Evolutionary conservation across 2,888 invertebrate species (phyloP).

Genomic region (Melieria picta): DNA sequence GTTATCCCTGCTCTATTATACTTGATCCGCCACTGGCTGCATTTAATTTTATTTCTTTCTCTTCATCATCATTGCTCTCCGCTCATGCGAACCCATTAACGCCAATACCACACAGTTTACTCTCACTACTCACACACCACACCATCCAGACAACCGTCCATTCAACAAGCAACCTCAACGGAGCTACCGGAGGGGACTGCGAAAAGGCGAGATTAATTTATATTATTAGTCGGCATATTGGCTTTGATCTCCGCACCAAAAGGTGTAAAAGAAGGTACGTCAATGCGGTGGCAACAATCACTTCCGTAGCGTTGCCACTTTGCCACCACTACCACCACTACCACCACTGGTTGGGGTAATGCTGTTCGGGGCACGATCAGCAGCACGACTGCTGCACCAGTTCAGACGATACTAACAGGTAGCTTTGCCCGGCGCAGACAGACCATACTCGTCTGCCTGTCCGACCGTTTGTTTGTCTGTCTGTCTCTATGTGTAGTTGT

Average conservation of each 20-base stretch:
- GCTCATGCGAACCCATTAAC: not conserved
- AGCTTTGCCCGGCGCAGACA: too few relatives aligned
- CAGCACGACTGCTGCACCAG: not conserved
- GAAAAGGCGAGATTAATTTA: constrained; percentile 58
- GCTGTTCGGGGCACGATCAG: not conserved
- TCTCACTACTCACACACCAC: not conserved
- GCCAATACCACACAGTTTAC: not conserved
- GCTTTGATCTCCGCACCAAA: constrained; percentile 57
- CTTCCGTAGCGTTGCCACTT: constrained; percentile 30
- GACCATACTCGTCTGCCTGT: not conserved
- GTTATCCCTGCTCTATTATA: too few relatives aligned
- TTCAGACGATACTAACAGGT: too few relatives aligned
- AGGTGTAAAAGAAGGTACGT: constrained; percentile 64
- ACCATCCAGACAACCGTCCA: not conserved
- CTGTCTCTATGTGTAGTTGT: not conserved
- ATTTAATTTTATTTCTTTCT: constrained; percentile 6
- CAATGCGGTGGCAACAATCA: constrained; percentile 60
- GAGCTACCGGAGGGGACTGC: not conserved
- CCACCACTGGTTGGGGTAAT: not conserved
- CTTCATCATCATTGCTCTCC: not conserved
- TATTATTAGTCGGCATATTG: constrained; percentile 62
- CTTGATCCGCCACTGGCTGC: not conserved
- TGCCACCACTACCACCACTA: constrained; percentile 11
- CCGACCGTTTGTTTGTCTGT: not conserved
- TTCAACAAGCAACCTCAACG: constrained; percentile 12